Conservation (phyloP, 2,797 vertebrate genomes). For the Falco rusticolus region DNA sequence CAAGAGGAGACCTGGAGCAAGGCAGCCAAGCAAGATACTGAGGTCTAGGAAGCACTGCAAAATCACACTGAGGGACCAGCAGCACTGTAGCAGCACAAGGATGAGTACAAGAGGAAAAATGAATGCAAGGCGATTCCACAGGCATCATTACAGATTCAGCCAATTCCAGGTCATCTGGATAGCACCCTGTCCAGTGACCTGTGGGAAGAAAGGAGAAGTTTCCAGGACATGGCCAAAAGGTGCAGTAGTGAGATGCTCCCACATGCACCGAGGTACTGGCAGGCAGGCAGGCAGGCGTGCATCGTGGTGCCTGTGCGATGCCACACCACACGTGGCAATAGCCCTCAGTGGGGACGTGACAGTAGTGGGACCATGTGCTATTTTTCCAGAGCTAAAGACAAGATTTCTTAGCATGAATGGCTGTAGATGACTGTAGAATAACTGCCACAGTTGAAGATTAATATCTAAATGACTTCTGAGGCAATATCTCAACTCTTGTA, state of each 20-base stretch:
- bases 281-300: not conserved
- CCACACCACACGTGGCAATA: not conserved
- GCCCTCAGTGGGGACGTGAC: not conserved
- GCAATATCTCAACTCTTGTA: not conserved
- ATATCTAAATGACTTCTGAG: not conserved
- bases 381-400: not conserved
- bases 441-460: not conserved
- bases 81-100: not conserved
- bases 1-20: not conserved
- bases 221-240: not conserved
- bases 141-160: not conserved
- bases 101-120: not conserved
- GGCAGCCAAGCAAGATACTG: not conserved
- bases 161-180: not conserved
- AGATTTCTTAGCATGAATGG: not conserved
- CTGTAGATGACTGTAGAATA: not conserved
- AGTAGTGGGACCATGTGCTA: not conserved
- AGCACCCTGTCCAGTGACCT: not conserved
- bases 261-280: accelerated
- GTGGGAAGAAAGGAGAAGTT: not conserved
- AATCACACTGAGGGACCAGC: not conserved
- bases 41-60: not conserved
- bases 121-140: accelerated
- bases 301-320: accelerated
- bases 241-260: accelerated